These are phyloP conservation scores for Heliconius melpomene DNA, from an alignment of 1,140 invertebrate genomes.

Conservation along the genomic window DNA sequence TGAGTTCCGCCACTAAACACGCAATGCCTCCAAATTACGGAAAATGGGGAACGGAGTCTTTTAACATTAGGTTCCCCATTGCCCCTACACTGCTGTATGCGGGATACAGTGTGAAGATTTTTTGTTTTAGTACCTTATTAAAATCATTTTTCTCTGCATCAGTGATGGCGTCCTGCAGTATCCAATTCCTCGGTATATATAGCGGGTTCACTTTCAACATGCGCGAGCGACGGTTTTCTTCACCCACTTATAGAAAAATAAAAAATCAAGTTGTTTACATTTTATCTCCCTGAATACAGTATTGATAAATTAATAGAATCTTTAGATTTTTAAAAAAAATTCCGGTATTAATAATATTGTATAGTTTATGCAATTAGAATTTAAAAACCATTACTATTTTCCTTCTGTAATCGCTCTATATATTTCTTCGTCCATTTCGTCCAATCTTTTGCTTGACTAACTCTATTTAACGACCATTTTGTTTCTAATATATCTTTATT, in stretches of 20 bases:
- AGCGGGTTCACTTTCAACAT: conserved; percentile 83
- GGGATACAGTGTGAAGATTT: too few species aligned
- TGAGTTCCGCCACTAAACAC: too few species aligned
- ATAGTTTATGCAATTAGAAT: too few species aligned
- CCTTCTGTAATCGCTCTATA: conserved; percentile 48
- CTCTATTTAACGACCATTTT: conserved; percentile 72
- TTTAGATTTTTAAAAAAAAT: too few species aligned
- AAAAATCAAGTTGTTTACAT: background rate
- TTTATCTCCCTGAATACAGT: too few species aligned
- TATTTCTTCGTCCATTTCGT: conserved; percentile 66
- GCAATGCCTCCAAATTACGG: too few species aligned
- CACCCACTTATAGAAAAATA: conserved; percentile 44
- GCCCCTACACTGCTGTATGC: too few species aligned
- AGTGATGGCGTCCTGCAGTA: conserved; percentile 82
- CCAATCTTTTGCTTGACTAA: conserved; percentile 52
- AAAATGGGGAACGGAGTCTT: too few species aligned
- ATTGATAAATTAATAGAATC: too few species aligned
- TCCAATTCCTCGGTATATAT: conserved; percentile 85
- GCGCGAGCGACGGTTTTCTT: conserved; percentile 75
- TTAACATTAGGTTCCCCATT: too few species aligned
- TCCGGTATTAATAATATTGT: too few species aligned
- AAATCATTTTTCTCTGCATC: conserved; percentile 71
- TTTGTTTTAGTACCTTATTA: conserved; percentile 50
- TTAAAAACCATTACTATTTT: conserved; percentile 47
- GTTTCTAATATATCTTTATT: conserved; percentile 46